A percentile compares a stretch with the other conserved stretches of the same genome.
These are phyloP conservation scores for Urocolius indicus DNA, from an alignment of 2,113 vertebrate genomes.

Conservation along the genomic window DNA sequence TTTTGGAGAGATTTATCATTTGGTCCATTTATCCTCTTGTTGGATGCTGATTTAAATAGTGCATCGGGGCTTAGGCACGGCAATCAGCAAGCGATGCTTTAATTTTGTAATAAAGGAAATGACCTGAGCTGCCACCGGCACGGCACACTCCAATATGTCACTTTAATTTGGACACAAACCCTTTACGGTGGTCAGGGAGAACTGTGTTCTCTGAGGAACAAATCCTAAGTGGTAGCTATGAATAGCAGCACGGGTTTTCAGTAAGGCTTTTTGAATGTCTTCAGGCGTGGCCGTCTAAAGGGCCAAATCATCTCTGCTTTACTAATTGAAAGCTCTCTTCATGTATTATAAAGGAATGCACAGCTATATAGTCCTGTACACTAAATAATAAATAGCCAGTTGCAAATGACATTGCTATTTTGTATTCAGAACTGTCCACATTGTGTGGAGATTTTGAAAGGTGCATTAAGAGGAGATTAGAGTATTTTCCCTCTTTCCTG, in stretches of 20 bases:
- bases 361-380: not conserved
- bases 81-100: not conserved
- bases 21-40: not conserved
- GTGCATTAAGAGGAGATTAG: not conserved
- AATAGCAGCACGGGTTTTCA: not conserved
- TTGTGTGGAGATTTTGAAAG: not conserved
- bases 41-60: not conserved
- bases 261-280: not conserved
- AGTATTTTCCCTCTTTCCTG: not conserved
- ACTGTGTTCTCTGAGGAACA: not conserved
- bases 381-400: conserved; percentile 59
- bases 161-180: not conserved
- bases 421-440: not conserved
- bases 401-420: conserved; percentile 11
- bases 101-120: not conserved
- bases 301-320: not conserved
- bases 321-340: conserved; percentile 49
- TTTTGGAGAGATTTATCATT: conserved; percentile 27
- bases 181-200: not conserved
- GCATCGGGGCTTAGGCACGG: fast-evolving
- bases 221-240: not conserved
- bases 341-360: conserved; percentile 45
- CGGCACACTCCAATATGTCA: not conserved
- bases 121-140: not conserved
- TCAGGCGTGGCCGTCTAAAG: not conserved